A percentile compares a stretch with the other conserved stretches of the same genome.
phyloP scores from a whole-genome alignment of 64 coral and sea anemone genomes.

The Platygyra sinensis region DNA sequence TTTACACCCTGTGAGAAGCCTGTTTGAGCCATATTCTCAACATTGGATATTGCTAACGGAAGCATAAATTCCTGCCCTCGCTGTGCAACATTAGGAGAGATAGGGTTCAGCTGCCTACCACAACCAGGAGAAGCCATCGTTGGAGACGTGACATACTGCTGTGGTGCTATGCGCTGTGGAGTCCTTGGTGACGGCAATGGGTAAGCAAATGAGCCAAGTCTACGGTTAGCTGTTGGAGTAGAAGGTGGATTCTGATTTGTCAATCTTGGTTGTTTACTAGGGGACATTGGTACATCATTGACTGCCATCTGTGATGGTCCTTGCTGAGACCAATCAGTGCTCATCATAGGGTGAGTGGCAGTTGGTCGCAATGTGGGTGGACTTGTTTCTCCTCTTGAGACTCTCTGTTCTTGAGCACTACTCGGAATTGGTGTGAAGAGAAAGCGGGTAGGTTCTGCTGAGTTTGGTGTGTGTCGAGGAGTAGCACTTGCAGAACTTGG shows the following conservation, averaged over 20 bases:
- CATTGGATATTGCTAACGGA: not conserved
- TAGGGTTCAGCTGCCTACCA: conserved; percentile 19
- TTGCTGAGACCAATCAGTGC: conserved; percentile 61
- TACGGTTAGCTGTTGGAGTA: conserved; percentile 68
- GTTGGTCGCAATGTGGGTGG: conserved; percentile 93
- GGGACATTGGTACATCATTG: conserved; percentile 83
- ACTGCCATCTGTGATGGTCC: conserved; percentile 32
- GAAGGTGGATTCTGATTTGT: conserved; percentile 66
- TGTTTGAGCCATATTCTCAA: conserved; percentile 25
- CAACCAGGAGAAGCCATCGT: conserved; percentile 80
- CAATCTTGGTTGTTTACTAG: conserved; percentile 92
- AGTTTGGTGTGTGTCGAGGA: conserved; percentile 85
- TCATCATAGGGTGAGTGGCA: conserved; percentile 83
- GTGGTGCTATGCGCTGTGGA: conserved; percentile 75
- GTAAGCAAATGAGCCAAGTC: conserved; percentile 87
- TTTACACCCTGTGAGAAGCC: conserved; percentile 15
- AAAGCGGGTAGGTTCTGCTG: conserved; percentile 81
- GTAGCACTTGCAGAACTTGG: conserved; percentile 73
- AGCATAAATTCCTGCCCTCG: conserved; percentile 52
- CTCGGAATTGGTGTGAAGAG: conserved; percentile 94
- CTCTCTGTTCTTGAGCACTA: conserved; percentile 64
- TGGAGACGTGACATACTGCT: conserved; percentile 81
- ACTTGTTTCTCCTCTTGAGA: conserved; percentile 69
- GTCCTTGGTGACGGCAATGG: conserved; percentile 87
- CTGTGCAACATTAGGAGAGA: conserved; percentile 63